Evolutionary conservation across 2,888 invertebrate genomes (phyloP), one percentile per base, ranked within the genome.

Genomic region (Lutraria lutraria): DNA sequence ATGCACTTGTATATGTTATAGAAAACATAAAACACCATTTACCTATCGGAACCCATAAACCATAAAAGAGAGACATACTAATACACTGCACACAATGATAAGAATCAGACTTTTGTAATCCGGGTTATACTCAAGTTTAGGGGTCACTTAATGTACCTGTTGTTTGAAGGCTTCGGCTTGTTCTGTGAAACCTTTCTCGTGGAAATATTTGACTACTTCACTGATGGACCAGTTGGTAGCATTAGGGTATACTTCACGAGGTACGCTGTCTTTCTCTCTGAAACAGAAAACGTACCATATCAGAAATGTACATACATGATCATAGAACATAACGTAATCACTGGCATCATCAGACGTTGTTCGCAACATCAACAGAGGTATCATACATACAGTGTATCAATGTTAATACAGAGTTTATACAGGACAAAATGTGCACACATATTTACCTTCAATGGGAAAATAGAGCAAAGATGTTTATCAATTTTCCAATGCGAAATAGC

Each of bases 191-290:
- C 98, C 98, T 95, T 98, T 97, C 92, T 98, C 97, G 0, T 97
- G 97, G 95, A 99, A 98, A 93, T 96, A 99, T 84, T 97, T 97
- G 95, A 98, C 98, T 0, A 99, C 98, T 96, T 99, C 98, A 90
- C 98, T 98, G 31, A 98, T 97, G 0, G 98, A 97, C 99, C 99
- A 99, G 94, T 98, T 97, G 0, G 98, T 97, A 29, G 98, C 98
- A 96, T 98, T 98, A 1, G 98, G 98, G 81, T 95, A 95, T 25
- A 34, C 13, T n/a, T 85, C 85, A 2, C 34, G 60, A 16, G 52
- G 56, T 13, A 87, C 86, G 16, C 31, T 76, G n/a, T 92, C 89
- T 19, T 15, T 25, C 56, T 87, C 84, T 15, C 87, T 88, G 83
- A 19, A 34, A 29, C 21, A 81, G 2, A 31, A 6, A 56, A 15